phyloP scores from a whole-genome alignment of 1,140 invertebrate species.

The Pseudomyrmex sp. region DNA sequence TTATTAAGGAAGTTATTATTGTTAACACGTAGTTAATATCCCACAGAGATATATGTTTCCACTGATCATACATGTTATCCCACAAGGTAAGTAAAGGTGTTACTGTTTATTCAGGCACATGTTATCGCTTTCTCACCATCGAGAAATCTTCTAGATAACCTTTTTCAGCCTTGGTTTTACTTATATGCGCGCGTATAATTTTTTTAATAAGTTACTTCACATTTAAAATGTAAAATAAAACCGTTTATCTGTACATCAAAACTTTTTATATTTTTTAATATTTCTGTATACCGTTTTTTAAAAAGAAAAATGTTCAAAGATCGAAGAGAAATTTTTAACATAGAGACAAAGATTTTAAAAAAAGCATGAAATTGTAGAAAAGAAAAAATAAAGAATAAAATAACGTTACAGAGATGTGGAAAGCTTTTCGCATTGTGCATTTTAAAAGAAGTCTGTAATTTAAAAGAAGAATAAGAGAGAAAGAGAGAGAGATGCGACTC shows the following conservation, averaged over 20 bases:
- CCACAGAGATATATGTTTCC: constrained; percentile 44
- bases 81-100: constrained; percentile 57
- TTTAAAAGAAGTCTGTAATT: neutral
- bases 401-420: neutral
- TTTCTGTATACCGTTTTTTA: no score
- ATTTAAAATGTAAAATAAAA: neutral
- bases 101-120: constrained; percentile 66
- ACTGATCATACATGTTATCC: constrained; percentile 44
- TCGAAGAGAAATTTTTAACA: neutral
- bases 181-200: constrained; percentile 7
- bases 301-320: neutral
- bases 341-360: neutral
- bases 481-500: constrained; percentile 41
- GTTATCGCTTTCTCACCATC: constrained; percentile 67
- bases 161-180: constrained; percentile 57
- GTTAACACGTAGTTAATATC: constrained; percentile 52
- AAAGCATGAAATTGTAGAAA: neutral
- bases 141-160: constrained; percentile 69
- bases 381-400: neutral
- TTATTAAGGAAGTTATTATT: constrained; percentile 54
- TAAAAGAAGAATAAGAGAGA: constrained; percentile 13
- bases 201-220: constrained; percentile 36
- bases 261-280: no score
- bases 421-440: neutral
- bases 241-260: no score